Evolutionary conservation across 2,888 invertebrate species (phyloP).

Genomic region (Branchellion lobata): DNA sequence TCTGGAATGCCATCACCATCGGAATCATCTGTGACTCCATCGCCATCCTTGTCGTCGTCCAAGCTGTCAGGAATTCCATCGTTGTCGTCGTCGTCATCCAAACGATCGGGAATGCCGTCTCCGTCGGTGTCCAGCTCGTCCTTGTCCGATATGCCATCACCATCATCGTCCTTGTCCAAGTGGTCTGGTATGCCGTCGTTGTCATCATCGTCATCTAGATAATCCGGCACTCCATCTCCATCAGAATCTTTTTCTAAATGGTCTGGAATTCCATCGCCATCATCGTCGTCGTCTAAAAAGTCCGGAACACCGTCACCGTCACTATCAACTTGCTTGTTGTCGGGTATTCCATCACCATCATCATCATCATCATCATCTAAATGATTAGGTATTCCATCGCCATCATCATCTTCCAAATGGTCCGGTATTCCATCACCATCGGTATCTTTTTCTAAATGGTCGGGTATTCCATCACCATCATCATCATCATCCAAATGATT

Average conservation of each 20-base stretch:
- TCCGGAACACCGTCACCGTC: constrained; percentile 52
- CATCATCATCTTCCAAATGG: constrained; percentile 56
- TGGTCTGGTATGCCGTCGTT: constrained; percentile 52
- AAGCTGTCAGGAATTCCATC: constrained; percentile 56
- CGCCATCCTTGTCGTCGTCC: constrained; percentile 54
- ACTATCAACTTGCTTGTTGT: constrained; percentile 55
- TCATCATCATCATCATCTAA: constrained; percentile 55
- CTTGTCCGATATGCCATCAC: constrained; percentile 53
- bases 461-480: constrained; percentile 54
- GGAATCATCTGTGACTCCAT: constrained; percentile 51
- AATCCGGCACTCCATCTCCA: constrained; percentile 53
- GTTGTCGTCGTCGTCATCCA: constrained; percentile 52
- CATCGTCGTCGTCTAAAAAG: constrained; percentile 47
- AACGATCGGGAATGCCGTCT: constrained; percentile 52
- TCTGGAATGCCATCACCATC: constrained; percentile 56
- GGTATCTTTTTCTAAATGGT: constrained; percentile 54
- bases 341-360: constrained; percentile 59
- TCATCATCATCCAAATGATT: constrained; percentile 54
- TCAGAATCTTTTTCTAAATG: constrained; percentile 48
- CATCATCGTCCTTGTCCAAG: constrained; percentile 47
- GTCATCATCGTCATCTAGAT: constrained; percentile 48
- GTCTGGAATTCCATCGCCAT: constrained; percentile 53
- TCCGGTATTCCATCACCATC: constrained; percentile 58
- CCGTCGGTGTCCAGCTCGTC: constrained; percentile 50
- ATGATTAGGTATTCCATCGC: constrained; percentile 56